Conservation (phyloP, 2,888 invertebrate species). For the Drosophila cognata region DNA sequence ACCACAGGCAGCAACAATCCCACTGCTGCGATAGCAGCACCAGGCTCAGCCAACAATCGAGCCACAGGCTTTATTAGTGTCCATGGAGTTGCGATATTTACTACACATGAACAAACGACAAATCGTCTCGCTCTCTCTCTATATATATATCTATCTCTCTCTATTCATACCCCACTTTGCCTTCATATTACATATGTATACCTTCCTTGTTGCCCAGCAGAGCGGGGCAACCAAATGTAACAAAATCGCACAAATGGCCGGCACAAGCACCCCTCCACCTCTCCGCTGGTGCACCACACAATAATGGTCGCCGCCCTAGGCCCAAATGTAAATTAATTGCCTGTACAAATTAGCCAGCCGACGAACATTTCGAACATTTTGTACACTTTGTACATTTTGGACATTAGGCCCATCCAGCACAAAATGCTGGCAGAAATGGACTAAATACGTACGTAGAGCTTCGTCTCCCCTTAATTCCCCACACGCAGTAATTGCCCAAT, state of each 20-base stretch:
- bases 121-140: slow-evolving; percentile 13
- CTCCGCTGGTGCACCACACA: background rate
- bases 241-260: slow-evolving; percentile 67
- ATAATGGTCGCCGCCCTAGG: slow-evolving; percentile 12
- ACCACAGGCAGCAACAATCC: slow-evolving; percentile 10
- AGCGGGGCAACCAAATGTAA: slow-evolving; percentile 50
- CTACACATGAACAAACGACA: slow-evolving; percentile 39
- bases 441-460: slow-evolving; percentile 1
- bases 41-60: slow-evolving; percentile 15
- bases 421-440: slow-evolving; percentile 37
- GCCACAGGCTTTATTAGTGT: slow-evolving; percentile 24
- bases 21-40: background rate
- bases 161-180: background rate
- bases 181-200: slow-evolving; percentile 14
- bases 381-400: slow-evolving; percentile 38
- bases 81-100: slow-evolving; percentile 50
- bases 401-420: slow-evolving; percentile 45
- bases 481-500: slow-evolving; percentile 39
- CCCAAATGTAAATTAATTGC: slow-evolving; percentile 75
- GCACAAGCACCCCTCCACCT: background rate
- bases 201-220: slow-evolving; percentile 16
- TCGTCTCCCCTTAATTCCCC: slow-evolving; percentile 27
- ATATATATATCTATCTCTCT: background rate
- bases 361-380: slow-evolving; percentile 52
- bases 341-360: slow-evolving; percentile 72